Base-by-base conservation (phyloP, 2,797 vertebrate genomes). In the Lithobates pipiens region DNA sequence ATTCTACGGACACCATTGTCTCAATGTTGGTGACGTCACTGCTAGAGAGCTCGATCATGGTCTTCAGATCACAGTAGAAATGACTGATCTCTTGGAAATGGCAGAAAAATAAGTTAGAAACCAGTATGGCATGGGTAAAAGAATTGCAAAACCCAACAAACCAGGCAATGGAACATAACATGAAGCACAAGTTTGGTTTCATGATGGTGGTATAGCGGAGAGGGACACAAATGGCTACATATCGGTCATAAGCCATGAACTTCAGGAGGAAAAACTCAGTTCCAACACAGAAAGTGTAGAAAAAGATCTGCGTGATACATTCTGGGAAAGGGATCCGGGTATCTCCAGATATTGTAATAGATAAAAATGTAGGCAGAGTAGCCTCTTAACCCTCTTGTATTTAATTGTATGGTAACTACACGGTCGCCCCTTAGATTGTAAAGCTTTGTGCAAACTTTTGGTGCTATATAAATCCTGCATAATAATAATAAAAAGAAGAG, bases 1-100 rank as follows among this genome's bases (percentile, higher is more conserved):
- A 27, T 34, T 50, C 25, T 2, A 79, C 0, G 27, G 10, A 21
- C 8, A 79, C 25, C 5, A 69, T 5, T 9, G 46, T 46, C 27
- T 69, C 1, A 13, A 68, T 50, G 6, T 6, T 15, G 15, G 63
- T 50, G 42, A 21, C 86, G 18, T 90, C 85, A n/a, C 86, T 82
- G 21, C 88, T 90, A 0, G 88, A 57, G n/a, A 90, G 32, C 0
- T 1, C n/a, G 82, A 90, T 80, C 5, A 91, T 74, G 0, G 89
- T 88, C 0, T 82, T 88, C 32, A 91, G 70, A 10, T 92, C 89
- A 27, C 89, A 91, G 10, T 89, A 91, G 85, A 91, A 91, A 27
- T 90, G 88, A 1, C 82, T 65, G 32, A 91, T 76, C 25, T 85
- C 32, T 21, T 76, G 76, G n/a, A 27, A 7, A 15, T 36, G 25